Conservation (phyloP, 2,113 vertebrate species). For the Telmatochromis sp. region DNA sequence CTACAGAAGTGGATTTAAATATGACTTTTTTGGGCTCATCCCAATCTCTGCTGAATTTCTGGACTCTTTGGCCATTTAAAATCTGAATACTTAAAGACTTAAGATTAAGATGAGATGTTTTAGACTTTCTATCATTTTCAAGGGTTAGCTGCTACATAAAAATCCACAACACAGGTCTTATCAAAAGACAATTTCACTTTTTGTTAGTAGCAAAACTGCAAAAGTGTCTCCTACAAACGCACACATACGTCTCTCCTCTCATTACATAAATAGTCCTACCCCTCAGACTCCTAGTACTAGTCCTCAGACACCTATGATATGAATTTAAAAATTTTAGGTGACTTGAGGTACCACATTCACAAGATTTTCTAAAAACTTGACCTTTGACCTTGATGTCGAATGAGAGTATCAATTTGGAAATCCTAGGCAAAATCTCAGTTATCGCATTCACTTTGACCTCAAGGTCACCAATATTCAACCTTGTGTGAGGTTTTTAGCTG, state of each 20-base stretch:
- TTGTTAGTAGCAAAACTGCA: neutral
- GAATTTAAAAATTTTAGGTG: accelerated
- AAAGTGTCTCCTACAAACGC: neutral
- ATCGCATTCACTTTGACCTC: neutral
- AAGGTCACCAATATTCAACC: neutral
- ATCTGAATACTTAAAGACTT: neutral
- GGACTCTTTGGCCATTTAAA: neutral
- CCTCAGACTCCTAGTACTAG: neutral
- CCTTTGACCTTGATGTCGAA: neutral
- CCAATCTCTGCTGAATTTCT: neutral
- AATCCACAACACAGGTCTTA: neutral
- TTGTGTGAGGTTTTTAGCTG: neutral
- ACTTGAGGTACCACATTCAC: neutral
- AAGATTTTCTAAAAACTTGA: neutral
- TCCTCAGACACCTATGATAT: neutral
- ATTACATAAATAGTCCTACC: neutral
- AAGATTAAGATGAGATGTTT: neutral
- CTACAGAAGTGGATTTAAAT: neutral
- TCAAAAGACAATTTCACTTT: neutral
- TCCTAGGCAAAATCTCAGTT: neutral
- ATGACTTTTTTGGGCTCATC: neutral
- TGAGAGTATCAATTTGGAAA: neutral
- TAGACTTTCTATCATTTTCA: neutral
- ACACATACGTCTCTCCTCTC: neutral
- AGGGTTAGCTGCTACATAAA: neutral